These are phyloP conservation scores for Solea solea DNA, from an alignment of 2,113 vertebrate species.

Conservation along the genomic window DNA sequence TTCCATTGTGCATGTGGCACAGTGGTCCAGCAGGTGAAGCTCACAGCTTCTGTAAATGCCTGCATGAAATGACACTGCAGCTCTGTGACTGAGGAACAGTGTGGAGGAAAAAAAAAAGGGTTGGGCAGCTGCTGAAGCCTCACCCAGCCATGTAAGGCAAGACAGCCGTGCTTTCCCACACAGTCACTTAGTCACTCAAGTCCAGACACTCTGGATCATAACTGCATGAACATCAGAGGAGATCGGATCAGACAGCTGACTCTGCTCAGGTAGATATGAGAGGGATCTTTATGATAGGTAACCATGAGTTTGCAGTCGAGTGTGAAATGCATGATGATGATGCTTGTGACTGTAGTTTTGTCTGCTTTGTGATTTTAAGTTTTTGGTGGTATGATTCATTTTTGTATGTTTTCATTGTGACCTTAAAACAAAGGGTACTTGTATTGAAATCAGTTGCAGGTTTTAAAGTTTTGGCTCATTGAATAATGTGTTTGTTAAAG, in stretches of 20 bases:
- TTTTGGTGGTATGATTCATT: slow-evolving; percentile 18
- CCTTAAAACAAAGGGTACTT: neutral
- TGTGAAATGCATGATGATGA: neutral
- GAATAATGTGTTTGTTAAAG: too few species aligned
- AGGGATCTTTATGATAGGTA: neutral
- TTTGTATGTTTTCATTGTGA: neutral
- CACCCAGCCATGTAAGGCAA: slow-evolving; percentile 69
- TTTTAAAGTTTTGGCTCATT: too few species aligned
- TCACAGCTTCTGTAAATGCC: slow-evolving; percentile 4
- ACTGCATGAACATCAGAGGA: slow-evolving; percentile 34
- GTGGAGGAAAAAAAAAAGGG: slow-evolving; percentile 46
- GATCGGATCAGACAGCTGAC: slow-evolving; percentile 23
- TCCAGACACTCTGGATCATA: slow-evolving; percentile 36
- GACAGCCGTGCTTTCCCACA: slow-evolving; percentile 52
- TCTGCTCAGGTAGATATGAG: slow-evolving; percentile 60
- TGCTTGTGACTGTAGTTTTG: slow-evolving; percentile 13
- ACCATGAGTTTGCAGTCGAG: neutral
- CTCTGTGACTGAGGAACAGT: slow-evolving; percentile 26
- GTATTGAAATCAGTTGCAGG: too few species aligned
- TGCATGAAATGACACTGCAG: slow-evolving; percentile 13
- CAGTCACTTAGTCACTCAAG: slow-evolving; percentile 53
- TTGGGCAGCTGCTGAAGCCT: slow-evolving; percentile 68
- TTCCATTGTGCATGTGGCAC: slow-evolving; percentile 27
- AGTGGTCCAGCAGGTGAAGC: slow-evolving; percentile 56
- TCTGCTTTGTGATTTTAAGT: neutral